Evolutionary conservation across 2,797 vertebrate species (phyloP).

Genomic region (Sorex maritimensis): DNA sequence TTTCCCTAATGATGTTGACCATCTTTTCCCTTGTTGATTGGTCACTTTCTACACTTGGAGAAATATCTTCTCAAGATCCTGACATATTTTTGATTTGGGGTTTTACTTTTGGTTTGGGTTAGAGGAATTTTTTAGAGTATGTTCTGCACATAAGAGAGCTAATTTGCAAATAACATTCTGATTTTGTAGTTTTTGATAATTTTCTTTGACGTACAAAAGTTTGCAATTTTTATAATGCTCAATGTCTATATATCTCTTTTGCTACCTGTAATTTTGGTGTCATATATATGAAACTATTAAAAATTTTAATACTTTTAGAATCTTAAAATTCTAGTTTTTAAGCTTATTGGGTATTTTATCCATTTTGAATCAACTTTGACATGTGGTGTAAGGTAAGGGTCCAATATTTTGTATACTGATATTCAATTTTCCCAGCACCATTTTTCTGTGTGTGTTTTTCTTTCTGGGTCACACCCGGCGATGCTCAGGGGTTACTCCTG

Average conservation of each 20-base stretch:
- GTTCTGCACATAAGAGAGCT: not conserved
- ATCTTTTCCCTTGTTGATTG: not conserved
- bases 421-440: too few species aligned
- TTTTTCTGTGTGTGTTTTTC: too few species aligned
- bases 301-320: not conserved
- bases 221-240: constrained; percentile 21
- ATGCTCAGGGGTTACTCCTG: too few species aligned
- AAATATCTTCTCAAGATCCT: not conserved
- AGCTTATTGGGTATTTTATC: constrained; percentile 23
- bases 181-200: not conserved
- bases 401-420: too few species aligned
- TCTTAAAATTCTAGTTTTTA: constrained; percentile 38
- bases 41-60: not conserved
- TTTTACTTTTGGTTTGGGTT: not conserved
- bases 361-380: not conserved
- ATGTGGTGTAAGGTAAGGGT: too few species aligned
- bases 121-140: not conserved
- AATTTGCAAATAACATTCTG: constrained; percentile 42
- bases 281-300: constrained; percentile 20
- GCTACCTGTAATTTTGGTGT: constrained; percentile 26
- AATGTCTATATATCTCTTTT: constrained; percentile 1
- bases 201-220: not conserved
- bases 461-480: too few species aligned
- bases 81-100: constrained; percentile 7
- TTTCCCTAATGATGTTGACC: not conserved